A percentile compares a stretch with the other conserved stretches of the same genome.
phyloP scores from a whole-genome alignment of 2,888 invertebrate species.

The Liodrosophila aerea region DNA sequence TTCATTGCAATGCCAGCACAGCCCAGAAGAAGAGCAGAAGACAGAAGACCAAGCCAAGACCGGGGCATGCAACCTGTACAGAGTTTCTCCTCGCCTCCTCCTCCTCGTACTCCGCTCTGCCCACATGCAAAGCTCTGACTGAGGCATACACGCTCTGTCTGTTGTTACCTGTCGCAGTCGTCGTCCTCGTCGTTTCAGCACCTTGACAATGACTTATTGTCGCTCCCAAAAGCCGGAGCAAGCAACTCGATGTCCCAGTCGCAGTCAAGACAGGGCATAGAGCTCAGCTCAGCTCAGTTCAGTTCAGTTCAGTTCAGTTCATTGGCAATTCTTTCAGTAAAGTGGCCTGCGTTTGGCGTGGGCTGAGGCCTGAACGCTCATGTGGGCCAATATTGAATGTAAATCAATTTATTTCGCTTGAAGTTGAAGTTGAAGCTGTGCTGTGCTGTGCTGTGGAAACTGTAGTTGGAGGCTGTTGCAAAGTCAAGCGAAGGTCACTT shows the following conservation, averaged over 20 bases:
- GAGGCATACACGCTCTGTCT: constrained; percentile 20
- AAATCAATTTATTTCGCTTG: constrained; percentile 67
- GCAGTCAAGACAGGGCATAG: neutral
- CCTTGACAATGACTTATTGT: constrained; percentile 76
- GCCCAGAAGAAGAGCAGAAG: constrained; percentile 9
- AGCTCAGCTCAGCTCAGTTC: constrained; percentile 10
- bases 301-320: constrained; percentile 47
- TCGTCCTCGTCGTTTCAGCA: constrained; percentile 58
- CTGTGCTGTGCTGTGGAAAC: constrained; percentile 8
- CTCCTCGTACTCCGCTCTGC: constrained; percentile 28
- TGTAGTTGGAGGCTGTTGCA: constrained; percentile 32
- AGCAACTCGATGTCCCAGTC: neutral
- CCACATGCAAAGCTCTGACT: constrained; percentile 65
- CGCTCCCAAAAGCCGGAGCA: constrained; percentile 24
- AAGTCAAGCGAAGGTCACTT: constrained; percentile 54
- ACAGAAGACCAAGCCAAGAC: neutral
- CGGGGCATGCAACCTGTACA: constrained; percentile 32
- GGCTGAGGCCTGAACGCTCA: constrained; percentile 28
- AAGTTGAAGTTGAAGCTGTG: constrained; percentile 28
- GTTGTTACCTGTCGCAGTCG: constrained; percentile 50
- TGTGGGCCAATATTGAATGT: constrained; percentile 50
- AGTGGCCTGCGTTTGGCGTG: constrained; percentile 58
- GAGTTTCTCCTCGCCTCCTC: constrained; percentile 1
- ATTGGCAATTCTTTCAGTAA: constrained; percentile 64
- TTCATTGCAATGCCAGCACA: constrained; percentile 60